Conservation (phyloP, 2,888 invertebrate species). For the Xanthia togata region DNA sequence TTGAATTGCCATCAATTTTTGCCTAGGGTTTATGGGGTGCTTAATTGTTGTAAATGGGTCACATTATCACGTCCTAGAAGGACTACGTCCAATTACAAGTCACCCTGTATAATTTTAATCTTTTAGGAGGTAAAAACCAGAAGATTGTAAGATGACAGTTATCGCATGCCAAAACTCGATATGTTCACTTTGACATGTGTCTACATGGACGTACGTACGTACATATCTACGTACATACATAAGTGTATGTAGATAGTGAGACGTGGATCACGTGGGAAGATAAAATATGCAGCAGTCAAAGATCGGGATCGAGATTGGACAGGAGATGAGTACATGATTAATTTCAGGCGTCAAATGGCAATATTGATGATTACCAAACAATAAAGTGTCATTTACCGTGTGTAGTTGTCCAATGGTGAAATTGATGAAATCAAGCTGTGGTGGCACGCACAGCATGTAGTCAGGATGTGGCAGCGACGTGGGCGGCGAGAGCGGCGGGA, state of each 20-base stretch:
- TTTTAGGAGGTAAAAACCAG: not conserved
- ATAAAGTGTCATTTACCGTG: slow-evolving; percentile 68
- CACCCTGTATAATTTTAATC: too few relatives aligned
- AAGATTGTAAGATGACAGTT: not conserved
- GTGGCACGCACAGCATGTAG: slow-evolving; percentile 79
- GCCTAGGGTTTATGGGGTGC: too few relatives aligned
- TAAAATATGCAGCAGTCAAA: not conserved
- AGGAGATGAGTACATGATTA: not conserved
- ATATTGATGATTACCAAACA: not conserved
- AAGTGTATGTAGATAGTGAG: not conserved
- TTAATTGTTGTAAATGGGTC: too few relatives aligned
- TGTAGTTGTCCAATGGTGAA: slow-evolving; percentile 78
- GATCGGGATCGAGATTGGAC: not conserved
- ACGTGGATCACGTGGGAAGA: too few relatives aligned
- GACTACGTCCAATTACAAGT: too few relatives aligned
- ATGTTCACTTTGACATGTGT: not conserved
- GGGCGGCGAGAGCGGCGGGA: slow-evolving; percentile 43
- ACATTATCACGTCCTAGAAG: too few relatives aligned
- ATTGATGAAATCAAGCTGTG: slow-evolving; percentile 79
- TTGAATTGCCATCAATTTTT: too few relatives aligned
- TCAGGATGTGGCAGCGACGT: slow-evolving; percentile 56
- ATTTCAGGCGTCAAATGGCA: not conserved
- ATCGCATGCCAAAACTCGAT: not conserved
- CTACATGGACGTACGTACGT: too few relatives aligned
- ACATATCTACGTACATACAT: not conserved